Evolutionary conservation across 2,797 vertebrate genomes (phyloP), one percentile per base, ranked within the genome.

Genomic region (Lithobates sylvaticus): DNA sequence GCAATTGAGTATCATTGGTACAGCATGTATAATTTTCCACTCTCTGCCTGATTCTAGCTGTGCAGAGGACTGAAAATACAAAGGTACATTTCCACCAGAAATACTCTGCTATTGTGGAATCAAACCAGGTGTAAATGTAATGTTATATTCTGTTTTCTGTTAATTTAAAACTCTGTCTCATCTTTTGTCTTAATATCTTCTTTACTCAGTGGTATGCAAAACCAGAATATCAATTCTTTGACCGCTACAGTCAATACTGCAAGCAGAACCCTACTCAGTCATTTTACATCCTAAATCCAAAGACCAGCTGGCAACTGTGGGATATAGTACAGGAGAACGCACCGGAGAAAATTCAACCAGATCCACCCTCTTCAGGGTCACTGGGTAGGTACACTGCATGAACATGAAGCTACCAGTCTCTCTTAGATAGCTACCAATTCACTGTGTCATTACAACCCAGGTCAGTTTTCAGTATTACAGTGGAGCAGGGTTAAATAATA

Each of bases 261-360:
- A 87, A 68, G 34, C 72, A 5, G 10, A 88, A 94, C 44, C 94
- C 93, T 0, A 77, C 88, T 21, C 95, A 96, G 87, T 93, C 91
- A 7, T 95, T 96, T 88, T 96, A 94, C n/a, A 95, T 96, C 83
- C 92, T 96, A 83, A 95, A 90, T 72, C 95, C 95, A 34, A 91
- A 93, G 88, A 92, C 94, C 91, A 91, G 93, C 15, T 96, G 95
- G 95, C 91, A 95, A 0, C 91, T 96, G 29, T 96, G 95, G 95
- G 92, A 96, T 69, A 87, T 96, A 74, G 89, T 95, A 83, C 95
- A 96, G 67, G 93, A 95, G 88, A 95, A 95, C 83, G 91, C 95
- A 21, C 34, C 90, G 5, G 94, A 95, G 77, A 50, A 91, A 2
- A 95, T 95, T 88, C 95, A 96, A 67, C 95, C 94, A 81, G 95